These are phyloP conservation scores for Asobara japonica DNA, from an alignment of 1,140 invertebrate species.

Conservation along the genomic window DNA sequence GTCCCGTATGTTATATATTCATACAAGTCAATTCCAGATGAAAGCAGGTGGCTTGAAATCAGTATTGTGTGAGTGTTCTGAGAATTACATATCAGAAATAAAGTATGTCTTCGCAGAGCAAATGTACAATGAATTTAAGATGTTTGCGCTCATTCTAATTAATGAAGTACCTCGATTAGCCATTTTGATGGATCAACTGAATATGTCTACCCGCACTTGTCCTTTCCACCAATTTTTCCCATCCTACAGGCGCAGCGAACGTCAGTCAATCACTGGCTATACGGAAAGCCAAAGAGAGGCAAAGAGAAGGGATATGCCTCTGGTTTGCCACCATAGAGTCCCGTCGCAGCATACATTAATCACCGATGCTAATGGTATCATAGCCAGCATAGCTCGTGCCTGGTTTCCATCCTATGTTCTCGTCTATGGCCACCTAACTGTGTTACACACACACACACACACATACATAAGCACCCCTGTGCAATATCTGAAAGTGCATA, in stretches of 20 bases:
- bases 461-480: too few species aligned
- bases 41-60: too few species aligned
- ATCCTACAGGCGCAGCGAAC: background rate
- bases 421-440: background rate
- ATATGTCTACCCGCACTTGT: background rate
- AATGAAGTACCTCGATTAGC: too few species aligned
- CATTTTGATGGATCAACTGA: too few species aligned
- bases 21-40: too few species aligned
- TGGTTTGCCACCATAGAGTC: background rate
- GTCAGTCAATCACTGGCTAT: conserved; percentile 59
- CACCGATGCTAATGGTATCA: conserved; percentile 66
- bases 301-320: conserved; percentile 48
- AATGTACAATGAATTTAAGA: too few species aligned
- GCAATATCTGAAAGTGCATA: background rate
- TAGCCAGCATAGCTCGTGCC: conserved; percentile 57
- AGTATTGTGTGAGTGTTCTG: too few species aligned
- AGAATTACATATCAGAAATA: too few species aligned
- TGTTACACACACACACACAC: background rate
- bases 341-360: conserved; percentile 63
- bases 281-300: conserved; percentile 49
- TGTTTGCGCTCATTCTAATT: too few species aligned
- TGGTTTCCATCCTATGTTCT: conserved; percentile 33
- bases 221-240: background rate
- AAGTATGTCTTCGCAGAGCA: too few species aligned
- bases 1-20: too few species aligned